phyloP scores from a whole-genome alignment of 1,140 invertebrate genomes.

The Drosophila kurseongensis region DNA sequence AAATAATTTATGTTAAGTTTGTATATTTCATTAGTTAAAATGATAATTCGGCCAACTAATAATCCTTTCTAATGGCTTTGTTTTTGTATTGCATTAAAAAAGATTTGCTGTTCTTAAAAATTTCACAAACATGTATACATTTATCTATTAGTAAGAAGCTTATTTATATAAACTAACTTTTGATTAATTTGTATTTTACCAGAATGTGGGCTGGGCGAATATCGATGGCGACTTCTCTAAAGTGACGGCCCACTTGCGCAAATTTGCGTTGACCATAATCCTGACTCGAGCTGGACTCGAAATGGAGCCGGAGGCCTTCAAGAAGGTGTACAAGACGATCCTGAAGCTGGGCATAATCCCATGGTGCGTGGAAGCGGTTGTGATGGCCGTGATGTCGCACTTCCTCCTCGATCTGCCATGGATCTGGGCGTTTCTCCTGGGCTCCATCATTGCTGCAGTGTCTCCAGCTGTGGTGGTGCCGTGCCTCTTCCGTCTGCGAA shows the following conservation, averaged over 20 bases:
- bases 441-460: conserved; percentile 94
- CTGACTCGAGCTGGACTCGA: conserved; percentile 96
- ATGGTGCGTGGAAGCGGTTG: conserved; percentile 92
- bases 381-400: conserved; percentile 88
- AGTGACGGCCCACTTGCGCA: conserved; percentile 90
- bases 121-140: too few species aligned
- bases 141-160: too few species aligned
- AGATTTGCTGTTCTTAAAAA: too few species aligned
- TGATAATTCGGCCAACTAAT: too few species aligned
- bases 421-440: conserved; percentile 95
- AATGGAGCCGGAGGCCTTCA: conserved; percentile 93
- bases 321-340: conserved; percentile 90
- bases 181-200: not conserved
- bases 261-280: conserved; percentile 96
- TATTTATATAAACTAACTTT: not conserved
- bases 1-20: not conserved
- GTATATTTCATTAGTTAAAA: too few species aligned
- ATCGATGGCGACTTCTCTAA: conserved; percentile 88
- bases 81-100: too few species aligned
- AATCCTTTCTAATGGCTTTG: too few species aligned
- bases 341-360: conserved; percentile 94
- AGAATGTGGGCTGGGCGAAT: conserved; percentile 90
- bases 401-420: conserved; percentile 93
- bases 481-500: conserved; percentile 92
- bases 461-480: conserved; percentile 98